These are phyloP conservation scores for Loripinus fragilis DNA, from an alignment of 2,888 invertebrate genomes.

Conservation along the genomic window DNA sequence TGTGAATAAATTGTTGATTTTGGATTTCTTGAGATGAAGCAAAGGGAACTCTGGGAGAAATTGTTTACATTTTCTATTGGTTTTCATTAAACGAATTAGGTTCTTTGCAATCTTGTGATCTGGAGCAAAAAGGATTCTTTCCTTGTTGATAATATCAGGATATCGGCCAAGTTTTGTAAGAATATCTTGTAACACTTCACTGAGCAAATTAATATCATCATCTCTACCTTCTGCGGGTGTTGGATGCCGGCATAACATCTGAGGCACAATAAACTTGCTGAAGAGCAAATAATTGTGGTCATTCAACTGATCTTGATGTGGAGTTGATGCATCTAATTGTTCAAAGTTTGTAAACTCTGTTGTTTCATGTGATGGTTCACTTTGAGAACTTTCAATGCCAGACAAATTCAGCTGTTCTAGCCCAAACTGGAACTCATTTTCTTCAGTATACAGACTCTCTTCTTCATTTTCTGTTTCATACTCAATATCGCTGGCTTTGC, in stretches of 20 bases:
- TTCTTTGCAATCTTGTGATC: constrained; percentile 51
- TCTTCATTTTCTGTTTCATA: not conserved
- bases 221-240: constrained; percentile 40
- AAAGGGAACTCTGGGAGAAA: constrained; percentile 32
- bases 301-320: not conserved
- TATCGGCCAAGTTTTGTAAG: constrained; percentile 31
- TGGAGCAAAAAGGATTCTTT: constrained; percentile 47
- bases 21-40: constrained; percentile 36
- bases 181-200: constrained; percentile 44
- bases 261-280: not conserved
- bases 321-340: not conserved
- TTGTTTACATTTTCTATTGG: constrained; percentile 12
- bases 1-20: constrained; percentile 34
- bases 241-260: constrained; percentile 23
- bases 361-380: not conserved
- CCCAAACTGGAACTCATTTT: not conserved
- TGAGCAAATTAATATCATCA: constrained; percentile 16
- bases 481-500: not conserved
- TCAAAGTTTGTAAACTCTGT: not conserved
- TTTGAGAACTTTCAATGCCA: too few relatives aligned
- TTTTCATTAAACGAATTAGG: constrained; percentile 32
- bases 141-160: not conserved
- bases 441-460: too few relatives aligned
- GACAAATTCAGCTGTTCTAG: not conserved
- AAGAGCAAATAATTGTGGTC: not conserved